A percentile compares a stretch with the other conserved stretches of the same genome.
phyloP scores from a whole-genome alignment of 2,797 vertebrate species.

The Scomberomorus guttatus region DNA sequence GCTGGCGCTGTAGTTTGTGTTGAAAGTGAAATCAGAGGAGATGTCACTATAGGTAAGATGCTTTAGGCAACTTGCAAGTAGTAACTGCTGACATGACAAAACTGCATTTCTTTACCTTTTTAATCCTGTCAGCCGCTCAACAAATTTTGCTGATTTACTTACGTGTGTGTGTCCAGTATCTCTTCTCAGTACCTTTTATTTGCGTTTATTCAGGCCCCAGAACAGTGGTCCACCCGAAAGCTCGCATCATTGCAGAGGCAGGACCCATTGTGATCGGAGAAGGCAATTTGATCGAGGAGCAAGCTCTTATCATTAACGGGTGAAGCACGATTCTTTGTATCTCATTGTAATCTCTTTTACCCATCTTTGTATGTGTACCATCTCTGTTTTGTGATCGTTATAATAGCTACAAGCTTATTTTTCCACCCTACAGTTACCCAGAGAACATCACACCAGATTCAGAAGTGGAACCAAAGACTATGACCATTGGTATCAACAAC shows the following conservation, averaged over 20 bases:
- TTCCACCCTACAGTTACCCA: conserved; percentile 84
- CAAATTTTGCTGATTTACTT: neutral
- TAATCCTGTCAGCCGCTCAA: neutral
- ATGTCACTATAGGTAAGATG: conserved; percentile 95
- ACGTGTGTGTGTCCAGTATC: neutral
- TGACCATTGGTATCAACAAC: conserved; percentile 97
- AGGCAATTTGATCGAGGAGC: conserved; percentile 97
- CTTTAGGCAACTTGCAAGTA: neutral
- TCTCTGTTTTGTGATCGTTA: neutral
- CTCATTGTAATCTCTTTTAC: neutral
- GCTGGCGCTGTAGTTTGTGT: conserved; percentile 97
- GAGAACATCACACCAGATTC: conserved; percentile 93
- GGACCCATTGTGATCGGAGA: conserved; percentile 98
- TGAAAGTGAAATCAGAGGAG: conserved; percentile 97
- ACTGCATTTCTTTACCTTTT: neutral
- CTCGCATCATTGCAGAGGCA: conserved; percentile 95
- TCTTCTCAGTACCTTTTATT: neutral
- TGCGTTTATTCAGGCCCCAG: conserved; percentile 86
- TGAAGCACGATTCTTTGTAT: conserved; percentile 45
- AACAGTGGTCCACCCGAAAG: conserved; percentile 97
- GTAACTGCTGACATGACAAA: neutral
- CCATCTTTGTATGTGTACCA: neutral
- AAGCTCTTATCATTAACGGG: conserved; percentile 96
- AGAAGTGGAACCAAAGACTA: conserved; percentile 92
- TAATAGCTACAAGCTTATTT: neutral